These are phyloP conservation scores for Actinernus sp. DNA, from an alignment of 92 coral and sea anemone species.

Conservation along the genomic window DNA sequence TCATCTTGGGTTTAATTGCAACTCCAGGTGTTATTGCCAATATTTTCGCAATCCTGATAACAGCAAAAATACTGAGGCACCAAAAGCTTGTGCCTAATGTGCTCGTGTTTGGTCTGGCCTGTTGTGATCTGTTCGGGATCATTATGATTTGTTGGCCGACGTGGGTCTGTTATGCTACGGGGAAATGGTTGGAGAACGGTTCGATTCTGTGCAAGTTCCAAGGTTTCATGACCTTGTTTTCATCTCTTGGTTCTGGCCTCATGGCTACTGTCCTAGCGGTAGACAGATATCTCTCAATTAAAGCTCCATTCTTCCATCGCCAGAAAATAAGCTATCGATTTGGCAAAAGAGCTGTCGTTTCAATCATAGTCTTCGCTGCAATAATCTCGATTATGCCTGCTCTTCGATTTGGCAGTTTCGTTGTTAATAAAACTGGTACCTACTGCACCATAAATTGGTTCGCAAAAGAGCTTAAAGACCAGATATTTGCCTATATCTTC, in stretches of 20 bases:
- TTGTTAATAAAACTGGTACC: conserved; percentile 56
- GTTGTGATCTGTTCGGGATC: conserved; percentile 68
- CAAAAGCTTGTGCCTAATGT: conserved; percentile 84
- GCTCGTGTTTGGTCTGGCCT: conserved; percentile 72
- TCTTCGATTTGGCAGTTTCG: conserved; percentile 77
- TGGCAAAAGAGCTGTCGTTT: conserved; percentile 52
- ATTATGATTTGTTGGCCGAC: conserved; percentile 69
- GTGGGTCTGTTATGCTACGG: conserved; percentile 71
- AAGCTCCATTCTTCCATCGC: conserved; percentile 81
- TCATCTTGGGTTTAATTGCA: conserved; percentile 16
- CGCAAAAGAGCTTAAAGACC: conserved; percentile 47
- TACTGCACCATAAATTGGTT: conserved; percentile 83
- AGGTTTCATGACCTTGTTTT: conserved; percentile 77
- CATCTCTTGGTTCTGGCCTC: conserved; percentile 74
- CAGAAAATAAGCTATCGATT: conserved; percentile 29
- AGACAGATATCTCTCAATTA: conserved; percentile 77
- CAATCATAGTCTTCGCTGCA: conserved; percentile 30
- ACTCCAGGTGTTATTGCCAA: conserved; percentile 72
- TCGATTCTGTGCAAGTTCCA: conserved; percentile 80
- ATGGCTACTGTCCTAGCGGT: conserved; percentile 78
- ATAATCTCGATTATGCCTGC: conserved; percentile 66
- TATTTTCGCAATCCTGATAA: conserved; percentile 66
- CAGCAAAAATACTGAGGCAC: conserved; percentile 45
- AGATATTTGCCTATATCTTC: conserved; percentile 65
- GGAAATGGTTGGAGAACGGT: conserved; percentile 72